Evolutionary conservation across 2,888 invertebrate genomes (phyloP), one percentile per base, ranked within the genome.

Genomic region (Amiota communis): DNA sequence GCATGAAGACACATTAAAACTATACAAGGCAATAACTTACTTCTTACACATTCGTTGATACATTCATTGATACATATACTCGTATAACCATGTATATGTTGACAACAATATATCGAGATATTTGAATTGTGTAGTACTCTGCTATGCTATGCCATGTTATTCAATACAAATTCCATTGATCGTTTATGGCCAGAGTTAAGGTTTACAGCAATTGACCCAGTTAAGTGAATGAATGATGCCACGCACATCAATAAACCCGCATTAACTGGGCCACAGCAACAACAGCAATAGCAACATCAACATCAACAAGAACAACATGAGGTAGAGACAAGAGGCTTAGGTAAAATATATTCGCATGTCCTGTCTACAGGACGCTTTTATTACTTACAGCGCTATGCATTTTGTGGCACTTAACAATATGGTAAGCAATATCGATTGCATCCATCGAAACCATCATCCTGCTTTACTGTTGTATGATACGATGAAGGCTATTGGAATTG

Each of bases 201-300:
- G 75, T n/a, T 53, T 53, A 64, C 70, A 71, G 72, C 75, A 76
- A 82, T 74, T 84, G 86, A 82, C 86, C 84, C 75, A 82, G 75
- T 76, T 82, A 76, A 36, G 36, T 36, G 36, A 36, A 36, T 36
- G 36, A 36, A 47, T 36, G 36, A 36, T 36, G 36, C 61, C 69
- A 47, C 46, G 59, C 71, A 73, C 56, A 71, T 67, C 53, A 48
- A 68, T 20, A 65, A 57, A 71, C 46, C 15, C 47, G 36, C 36
- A 71, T 17, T 36, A 36, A 36, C 36, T 61, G 36, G 61, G 23
- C 20, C 61, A 17, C 63, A 23, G 23, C 23, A 36, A 36, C 36
- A 36, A 36, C 36, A 6, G 36, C 6, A 36, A 2, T 6, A n/a
- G 20, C 65, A 47, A 71, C 20, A 63, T 6, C 6, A 6, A 36